Evolutionary conservation across 2,888 invertebrate species (phyloP), one percentile per base, ranked within the genome.

Genomic region (Laothoe populi): DNA sequence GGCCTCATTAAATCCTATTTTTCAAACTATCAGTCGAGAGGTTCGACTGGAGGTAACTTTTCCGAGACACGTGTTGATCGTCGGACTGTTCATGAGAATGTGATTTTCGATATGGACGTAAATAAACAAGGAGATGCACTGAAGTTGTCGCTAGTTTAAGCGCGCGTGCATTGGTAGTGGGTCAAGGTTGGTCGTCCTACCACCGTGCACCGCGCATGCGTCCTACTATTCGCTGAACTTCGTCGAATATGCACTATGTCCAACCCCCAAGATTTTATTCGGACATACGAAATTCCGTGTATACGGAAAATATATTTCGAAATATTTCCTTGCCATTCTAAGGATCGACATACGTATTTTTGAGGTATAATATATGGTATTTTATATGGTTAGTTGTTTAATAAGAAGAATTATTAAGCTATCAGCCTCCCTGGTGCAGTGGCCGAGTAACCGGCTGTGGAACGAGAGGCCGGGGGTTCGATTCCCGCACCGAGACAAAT

Each of bases 101-200:
- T 53, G 53, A 35, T 53, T 53, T 53, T 49, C n/a, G 31, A 11
- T 16, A 53, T 53, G 31, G 19, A 19, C 53, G 31, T 35, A 53
- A 53, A 53, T 31, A 53, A 53, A 53, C 53, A 53, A 53, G 53
- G 53, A 53, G 53, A 19, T 53, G 31, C 35, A 53, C 31, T 53
- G 35, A 53, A 53, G 53, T 53, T 53, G 19, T 11, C 35, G 19
- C 53, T 53, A 35, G 31, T 53, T 11, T 19, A 4, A 35, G 8
- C 53, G 11, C 35, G 53, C 21, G 31, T 53, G 53, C 53, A 53
- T 11, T 11, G 35, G 4, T 10, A 35, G 31, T 35, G 19, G 53
- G 53, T 53, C 53, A 53, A 53, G 53, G 53, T 35, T 53, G 35
- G 35, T 11, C 0, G 11, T 53, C 35, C 53, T 53, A 16, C 35